Evolutionary conservation across 2,888 invertebrate species (phyloP), one percentile per base, ranked within the genome.

Genomic region (Andrena trimmerana): DNA sequence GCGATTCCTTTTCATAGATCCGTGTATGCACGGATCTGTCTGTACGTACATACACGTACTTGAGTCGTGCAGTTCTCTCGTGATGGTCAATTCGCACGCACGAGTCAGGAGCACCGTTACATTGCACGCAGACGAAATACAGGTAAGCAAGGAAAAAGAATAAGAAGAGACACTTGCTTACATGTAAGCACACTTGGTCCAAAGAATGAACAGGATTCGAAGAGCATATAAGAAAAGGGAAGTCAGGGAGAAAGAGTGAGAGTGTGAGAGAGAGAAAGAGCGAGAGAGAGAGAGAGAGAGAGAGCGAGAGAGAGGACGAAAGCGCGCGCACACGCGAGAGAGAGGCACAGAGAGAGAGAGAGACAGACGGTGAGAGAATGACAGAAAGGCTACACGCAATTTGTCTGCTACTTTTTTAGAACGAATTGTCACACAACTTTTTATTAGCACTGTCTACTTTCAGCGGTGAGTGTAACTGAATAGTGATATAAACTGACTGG

Each of bases 391-490:
- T 60, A 63, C 69, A 57, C 8, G 59, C 57, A 29, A 54, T 52
- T 54, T 63, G 29, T 54, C 50, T 54, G 20, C 8, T 65, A 7
- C n/a, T 65, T 2, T 63, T 36, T 50, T 59, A 24, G 27, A 13
- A 5, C 50, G 27, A 27, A 24, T 60, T 50, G 62, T 63, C 83
- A 59, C 78, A 36, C 72, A 77, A 77, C 69, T 71, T 57, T 50
- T 20, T 54, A 62, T 24, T 52, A 59, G 7, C 76, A 71, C 71
- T 70, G 59, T 62, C 33, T 48, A 57, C 27, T 60, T 54, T 72
- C 42, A 67, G 8, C 16, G 20, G 10, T 31, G 42, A 10, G 27
- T 48, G 73, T 60, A 66, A 59, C 48, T 31, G 62, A 54, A 31
- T 63, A 52, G 71, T 66, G 33, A 60, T 69, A 31, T 59, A 42